Base-by-base conservation (phyloP, 2,888 invertebrate species). In the Acheta domesticus region DNA sequence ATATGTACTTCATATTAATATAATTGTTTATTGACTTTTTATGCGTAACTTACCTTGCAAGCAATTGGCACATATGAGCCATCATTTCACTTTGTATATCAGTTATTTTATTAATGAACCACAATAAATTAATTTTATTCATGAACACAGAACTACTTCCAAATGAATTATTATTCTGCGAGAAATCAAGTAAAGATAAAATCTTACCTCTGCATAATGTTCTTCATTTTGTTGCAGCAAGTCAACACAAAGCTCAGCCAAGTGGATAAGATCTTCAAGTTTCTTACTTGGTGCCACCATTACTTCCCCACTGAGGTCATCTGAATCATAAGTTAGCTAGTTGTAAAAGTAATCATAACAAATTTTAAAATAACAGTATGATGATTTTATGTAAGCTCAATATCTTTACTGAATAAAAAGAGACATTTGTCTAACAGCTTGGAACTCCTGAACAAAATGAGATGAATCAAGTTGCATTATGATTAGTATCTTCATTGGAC, bases 201-300 rank as follows among this genome's bases (percentile, higher is more conserved):
- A n/a, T 49, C 88, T 89, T 91, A 99, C 99, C 96, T 99, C 99
- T 83, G 99, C 97, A 88, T 99, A 99, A 87, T 99, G 98, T 88
- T 99, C 99, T 89, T 99, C 99, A 87, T 99, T 99, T 88, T 99
- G 99, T 88, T 99, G 99, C 82, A 99, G 89, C 74, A 99, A 91
- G 87, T 99, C 99, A 79, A 99, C 98, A 88, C 99, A 99, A 76
- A 99, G 91, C 87, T 99, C 99, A 19, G 99, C 97, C 83, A 99
- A 91, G 86, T 96, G 97, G 85, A 98, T 97, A 80, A 99, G 91
- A 87, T 99, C 98, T 87, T 99, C 98, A 78, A 99, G 89, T 86
- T 96, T 96, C 88, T 96, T 96, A 80, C 93, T 92, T 12, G 96
- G 94, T 48, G 95, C 92, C 79, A 95, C 94, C 87, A 94, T 91